phyloP scores from a whole-genome alignment of 2,797 vertebrate species.

The Esox masquinongy region DNA sequence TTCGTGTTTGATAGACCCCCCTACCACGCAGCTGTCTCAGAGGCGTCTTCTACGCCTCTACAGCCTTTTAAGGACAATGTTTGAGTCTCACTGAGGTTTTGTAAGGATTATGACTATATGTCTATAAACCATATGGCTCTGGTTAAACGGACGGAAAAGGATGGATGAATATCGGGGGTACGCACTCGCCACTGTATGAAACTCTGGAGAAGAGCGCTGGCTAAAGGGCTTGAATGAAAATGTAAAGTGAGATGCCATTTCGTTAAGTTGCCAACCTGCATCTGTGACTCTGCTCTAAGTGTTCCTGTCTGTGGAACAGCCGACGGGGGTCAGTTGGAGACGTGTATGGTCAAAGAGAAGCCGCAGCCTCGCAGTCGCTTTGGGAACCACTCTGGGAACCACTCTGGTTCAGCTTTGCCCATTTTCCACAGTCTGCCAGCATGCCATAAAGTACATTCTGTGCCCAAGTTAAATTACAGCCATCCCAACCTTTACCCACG shows the following conservation, averaged over 20 bases:
- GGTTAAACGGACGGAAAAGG: not conserved
- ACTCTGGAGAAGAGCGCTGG: too few relatives aligned
- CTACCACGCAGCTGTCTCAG: conserved; percentile 54
- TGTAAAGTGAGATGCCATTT: conserved; percentile 27
- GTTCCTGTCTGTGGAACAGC: conserved; percentile 52
- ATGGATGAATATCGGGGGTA: not conserved
- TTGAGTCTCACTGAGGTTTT: not conserved
- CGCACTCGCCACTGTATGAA: too few relatives aligned
- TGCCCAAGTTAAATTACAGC: conserved; percentile 63
- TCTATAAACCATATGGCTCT: conserved; percentile 36
- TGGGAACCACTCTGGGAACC: conserved; percentile 45
- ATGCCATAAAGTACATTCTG: conserved; percentile 61
- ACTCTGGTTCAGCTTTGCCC: conserved; percentile 53
- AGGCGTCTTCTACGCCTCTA: not conserved
- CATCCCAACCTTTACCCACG: conserved; percentile 70
- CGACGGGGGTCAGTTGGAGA: conserved; percentile 61
- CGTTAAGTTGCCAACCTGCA: conserved; percentile 63
- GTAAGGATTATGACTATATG: conserved; percentile 23
- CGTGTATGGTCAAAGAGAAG: conserved; percentile 74
- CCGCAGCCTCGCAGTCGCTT: conserved; percentile 64
- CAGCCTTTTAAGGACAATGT: conserved; percentile 58
- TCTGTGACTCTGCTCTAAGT: conserved; percentile 54
- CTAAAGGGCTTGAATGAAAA: too few relatives aligned
- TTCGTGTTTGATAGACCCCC: conserved; percentile 72
- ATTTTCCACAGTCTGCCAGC: conserved; percentile 70